Percentiles rank a stretch among this genome's conserved stretches.
These are phyloP conservation scores for Pseudomyrmex dendroicus DNA, from an alignment of 1,140 invertebrate genomes.

Conservation along the genomic window DNA sequence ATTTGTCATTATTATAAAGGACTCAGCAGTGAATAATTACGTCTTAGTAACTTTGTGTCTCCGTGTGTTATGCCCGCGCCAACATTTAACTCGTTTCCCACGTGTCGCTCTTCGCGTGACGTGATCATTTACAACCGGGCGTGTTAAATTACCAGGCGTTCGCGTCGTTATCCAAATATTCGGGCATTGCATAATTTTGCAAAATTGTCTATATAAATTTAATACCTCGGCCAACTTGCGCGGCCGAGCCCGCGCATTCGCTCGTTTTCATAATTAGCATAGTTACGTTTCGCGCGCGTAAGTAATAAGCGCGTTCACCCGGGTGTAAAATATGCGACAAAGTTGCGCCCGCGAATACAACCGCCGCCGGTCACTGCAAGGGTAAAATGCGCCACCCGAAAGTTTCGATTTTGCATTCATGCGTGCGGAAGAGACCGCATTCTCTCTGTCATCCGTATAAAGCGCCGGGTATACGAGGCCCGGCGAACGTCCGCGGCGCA, in stretches of 20 bases:
- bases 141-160: not conserved
- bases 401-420: constrained; percentile 56
- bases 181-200: not conserved
- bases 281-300: not conserved
- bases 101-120: not conserved
- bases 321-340: constrained; percentile 22
- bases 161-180: constrained; percentile 3
- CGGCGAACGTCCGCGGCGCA: constrained; percentile 7
- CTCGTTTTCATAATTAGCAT: constrained; percentile 19
- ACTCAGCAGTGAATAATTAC: constrained; percentile 80
- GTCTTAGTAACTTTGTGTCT: constrained; percentile 72
- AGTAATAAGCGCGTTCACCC: not conserved
- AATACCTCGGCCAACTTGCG: not conserved
- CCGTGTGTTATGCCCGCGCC: constrained; percentile 3
- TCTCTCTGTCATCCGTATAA: constrained; percentile 8
- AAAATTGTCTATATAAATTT: constrained; percentile 30
- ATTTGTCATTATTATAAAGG: constrained; percentile 82
- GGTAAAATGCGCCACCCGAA: constrained; percentile 20
- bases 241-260: not conserved
- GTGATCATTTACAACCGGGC: constrained; percentile 9
- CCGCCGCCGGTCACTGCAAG: constrained; percentile 3
- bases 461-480: not conserved
- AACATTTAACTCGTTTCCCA: constrained; percentile 39
- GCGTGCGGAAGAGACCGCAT: constrained; percentile 32
- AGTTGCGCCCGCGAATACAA: constrained; percentile 16